Percentiles rank a stretch among this genome's conserved stretches.
phyloP scores from a whole-genome alignment of 1,140 invertebrate genomes.

The Trissolcus basalis region DNA sequence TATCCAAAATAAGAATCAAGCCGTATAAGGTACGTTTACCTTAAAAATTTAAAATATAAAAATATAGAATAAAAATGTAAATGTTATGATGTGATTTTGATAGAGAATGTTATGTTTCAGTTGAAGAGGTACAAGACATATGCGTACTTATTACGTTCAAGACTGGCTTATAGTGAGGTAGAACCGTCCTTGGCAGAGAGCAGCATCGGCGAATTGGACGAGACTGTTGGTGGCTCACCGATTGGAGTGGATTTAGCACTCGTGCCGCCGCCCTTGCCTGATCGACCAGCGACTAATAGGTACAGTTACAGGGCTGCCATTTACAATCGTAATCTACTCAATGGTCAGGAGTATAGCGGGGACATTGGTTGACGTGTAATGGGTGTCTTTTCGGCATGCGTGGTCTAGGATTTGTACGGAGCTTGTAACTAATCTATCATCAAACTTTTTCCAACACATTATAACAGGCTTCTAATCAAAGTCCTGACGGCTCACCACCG shows the following conservation, averaged over 20 bases:
- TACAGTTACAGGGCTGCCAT: constrained; percentile 88
- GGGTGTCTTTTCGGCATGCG: constrained; percentile 87
- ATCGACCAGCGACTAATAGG: constrained; percentile 82
- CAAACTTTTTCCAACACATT: constrained; percentile 16
- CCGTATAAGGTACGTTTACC: too few relatives aligned
- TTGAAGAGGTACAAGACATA: constrained; percentile 92
- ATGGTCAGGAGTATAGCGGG: constrained; percentile 77
- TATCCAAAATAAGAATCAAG: too few relatives aligned
- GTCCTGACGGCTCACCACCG: constrained; percentile 58
- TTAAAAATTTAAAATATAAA: too few relatives aligned
- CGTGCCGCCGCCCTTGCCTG: constrained; percentile 75
- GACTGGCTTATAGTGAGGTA: constrained; percentile 81
- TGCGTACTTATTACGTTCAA: constrained; percentile 85
- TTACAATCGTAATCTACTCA: constrained; percentile 80
- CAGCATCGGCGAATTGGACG: constrained; percentile 87
- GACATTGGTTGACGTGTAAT: constrained; percentile 86
- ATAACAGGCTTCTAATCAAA: constrained; percentile 66
- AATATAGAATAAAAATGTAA: too few relatives aligned
- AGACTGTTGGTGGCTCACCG: constrained; percentile 79
- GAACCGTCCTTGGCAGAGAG: constrained; percentile 81
- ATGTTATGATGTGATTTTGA: not conserved
- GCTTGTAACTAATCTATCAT: constrained; percentile 65
- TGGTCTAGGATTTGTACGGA: constrained; percentile 78
- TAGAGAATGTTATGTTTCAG: constrained; percentile 76
- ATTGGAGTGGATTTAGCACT: constrained; percentile 70